These are phyloP conservation scores for Drosophila diplacantha DNA, from an alignment of 2,888 invertebrate genomes.

Conservation along the genomic window DNA sequence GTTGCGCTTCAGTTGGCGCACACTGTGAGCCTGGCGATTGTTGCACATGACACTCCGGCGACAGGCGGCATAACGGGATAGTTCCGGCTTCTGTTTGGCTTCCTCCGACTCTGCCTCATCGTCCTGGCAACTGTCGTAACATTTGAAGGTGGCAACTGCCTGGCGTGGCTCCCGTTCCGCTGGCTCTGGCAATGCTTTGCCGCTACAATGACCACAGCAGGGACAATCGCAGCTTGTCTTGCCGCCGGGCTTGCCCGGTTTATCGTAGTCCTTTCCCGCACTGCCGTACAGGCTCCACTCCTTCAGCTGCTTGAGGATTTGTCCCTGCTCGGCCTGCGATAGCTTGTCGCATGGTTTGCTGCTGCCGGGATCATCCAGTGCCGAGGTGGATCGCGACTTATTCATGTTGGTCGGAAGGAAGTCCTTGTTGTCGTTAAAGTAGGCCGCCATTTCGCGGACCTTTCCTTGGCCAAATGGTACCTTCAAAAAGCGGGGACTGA, in stretches of 20 bases:
- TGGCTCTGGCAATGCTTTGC: slow-evolving; percentile 8
- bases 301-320: slow-evolving; percentile 75
- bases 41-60: slow-evolving; percentile 67
- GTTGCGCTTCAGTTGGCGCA: slow-evolving; percentile 70
- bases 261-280: slow-evolving; percentile 68
- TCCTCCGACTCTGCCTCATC: slow-evolving; percentile 31
- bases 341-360: slow-evolving; percentile 46
- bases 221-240: slow-evolving; percentile 66
- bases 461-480: slow-evolving; percentile 80
- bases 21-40: slow-evolving; percentile 62
- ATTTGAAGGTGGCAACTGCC: slow-evolving; percentile 50
- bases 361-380: slow-evolving; percentile 40
- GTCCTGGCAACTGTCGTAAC: slow-evolving; percentile 60
- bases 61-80: slow-evolving; percentile 57
- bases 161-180: slow-evolving; percentile 16
- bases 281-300: slow-evolving; percentile 77
- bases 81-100: slow-evolving; percentile 15
- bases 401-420: slow-evolving; percentile 46
- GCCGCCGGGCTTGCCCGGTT: slow-evolving; percentile 25
- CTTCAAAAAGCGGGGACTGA: slow-evolving; percentile 51
- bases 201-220: slow-evolving; percentile 66
- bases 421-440: slow-evolving; percentile 79
- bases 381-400: slow-evolving; percentile 68
- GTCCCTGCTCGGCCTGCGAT: slow-evolving; percentile 67
- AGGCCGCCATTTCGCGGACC: slow-evolving; percentile 84